Conservation (phyloP, 2,113 vertebrate species). For the Gopherus evgoodei region DNA sequence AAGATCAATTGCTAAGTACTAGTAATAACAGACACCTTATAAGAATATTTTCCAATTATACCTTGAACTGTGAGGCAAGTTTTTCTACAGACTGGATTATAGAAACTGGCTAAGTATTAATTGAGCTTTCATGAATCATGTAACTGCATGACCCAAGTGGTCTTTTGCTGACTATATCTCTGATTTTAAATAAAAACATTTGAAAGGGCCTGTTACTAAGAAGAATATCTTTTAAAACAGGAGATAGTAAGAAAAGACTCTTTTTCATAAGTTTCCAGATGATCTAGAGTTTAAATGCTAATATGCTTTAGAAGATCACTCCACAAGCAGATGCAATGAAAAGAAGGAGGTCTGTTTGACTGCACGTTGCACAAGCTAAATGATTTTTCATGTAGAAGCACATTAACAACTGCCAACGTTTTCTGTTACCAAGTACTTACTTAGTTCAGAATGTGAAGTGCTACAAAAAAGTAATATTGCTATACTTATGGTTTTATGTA, state of each 20-base stretch:
- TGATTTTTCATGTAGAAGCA: fast-evolving
- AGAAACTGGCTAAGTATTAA: not conserved
- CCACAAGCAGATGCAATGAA: fast-evolving
- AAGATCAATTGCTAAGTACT: not conserved
- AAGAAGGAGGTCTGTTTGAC: not conserved
- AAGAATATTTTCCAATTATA: not conserved
- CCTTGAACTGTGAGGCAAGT: not conserved
- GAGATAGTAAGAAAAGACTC: not conserved
- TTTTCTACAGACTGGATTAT: not conserved
- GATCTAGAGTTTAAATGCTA: not conserved
- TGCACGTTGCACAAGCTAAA: not conserved
- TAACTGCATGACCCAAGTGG: not conserved
- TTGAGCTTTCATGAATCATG: not conserved
- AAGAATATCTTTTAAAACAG: not conserved
- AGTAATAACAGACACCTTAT: not conserved
- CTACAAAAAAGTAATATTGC: not conserved
- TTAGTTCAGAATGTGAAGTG: not conserved
- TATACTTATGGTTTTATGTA: not conserved
- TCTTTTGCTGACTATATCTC: not conserved
- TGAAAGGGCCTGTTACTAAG: not conserved
- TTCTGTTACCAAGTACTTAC: not conserved
- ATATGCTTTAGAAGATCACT: fast-evolving
- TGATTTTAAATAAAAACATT: not conserved
- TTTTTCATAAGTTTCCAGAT: not conserved
- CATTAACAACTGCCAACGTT: not conserved